Conservation (phyloP, 2,888 invertebrate species). For the Orthonychiurus folsomi region DNA sequence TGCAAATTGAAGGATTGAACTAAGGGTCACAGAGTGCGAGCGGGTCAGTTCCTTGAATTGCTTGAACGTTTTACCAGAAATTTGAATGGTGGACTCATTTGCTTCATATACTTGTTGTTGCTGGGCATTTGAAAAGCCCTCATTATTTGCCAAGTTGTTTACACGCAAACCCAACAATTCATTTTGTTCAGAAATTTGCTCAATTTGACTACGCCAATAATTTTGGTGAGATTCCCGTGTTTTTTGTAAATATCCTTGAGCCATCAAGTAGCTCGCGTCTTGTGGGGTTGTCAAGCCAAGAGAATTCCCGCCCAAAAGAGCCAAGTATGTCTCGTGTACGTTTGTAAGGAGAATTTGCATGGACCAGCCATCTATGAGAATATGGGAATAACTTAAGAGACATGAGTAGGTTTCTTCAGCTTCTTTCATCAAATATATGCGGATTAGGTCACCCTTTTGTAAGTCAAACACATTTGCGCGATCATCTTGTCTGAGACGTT, state of each 20-base stretch:
- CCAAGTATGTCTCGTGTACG: conserved; percentile 12
- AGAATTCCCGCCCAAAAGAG: not conserved
- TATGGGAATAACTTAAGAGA: conserved; percentile 16
- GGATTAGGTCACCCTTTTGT: conserved; percentile 7
- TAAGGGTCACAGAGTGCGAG: conserved; percentile 4
- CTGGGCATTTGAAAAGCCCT: too few relatives aligned
- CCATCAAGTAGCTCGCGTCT: conserved; percentile 2
- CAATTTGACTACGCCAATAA: too few relatives aligned
- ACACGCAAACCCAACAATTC: not conserved
- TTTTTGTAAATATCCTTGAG: conserved; percentile 11
- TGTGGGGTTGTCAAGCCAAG: too few relatives aligned
- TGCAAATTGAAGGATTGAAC: conserved; percentile 15
- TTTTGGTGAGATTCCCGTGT: not conserved
- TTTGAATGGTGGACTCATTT: not conserved
- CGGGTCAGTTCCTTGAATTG: not conserved
- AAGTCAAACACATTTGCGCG: not conserved
- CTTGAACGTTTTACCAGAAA: not conserved
- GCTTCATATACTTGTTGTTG: too few relatives aligned
- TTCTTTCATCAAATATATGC: conserved; percentile 6
- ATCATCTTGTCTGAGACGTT: not conserved
- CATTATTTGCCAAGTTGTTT: not conserved
- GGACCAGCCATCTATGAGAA: conserved; percentile 16
- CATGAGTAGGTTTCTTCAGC: not conserved
- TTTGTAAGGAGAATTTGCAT: conserved; percentile 1
- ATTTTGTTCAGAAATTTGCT: too few relatives aligned